Evolutionary conservation across 2,888 invertebrate genomes (phyloP), one percentile per base, ranked within the genome.

Genomic region (Ethmia dodecea): DNA sequence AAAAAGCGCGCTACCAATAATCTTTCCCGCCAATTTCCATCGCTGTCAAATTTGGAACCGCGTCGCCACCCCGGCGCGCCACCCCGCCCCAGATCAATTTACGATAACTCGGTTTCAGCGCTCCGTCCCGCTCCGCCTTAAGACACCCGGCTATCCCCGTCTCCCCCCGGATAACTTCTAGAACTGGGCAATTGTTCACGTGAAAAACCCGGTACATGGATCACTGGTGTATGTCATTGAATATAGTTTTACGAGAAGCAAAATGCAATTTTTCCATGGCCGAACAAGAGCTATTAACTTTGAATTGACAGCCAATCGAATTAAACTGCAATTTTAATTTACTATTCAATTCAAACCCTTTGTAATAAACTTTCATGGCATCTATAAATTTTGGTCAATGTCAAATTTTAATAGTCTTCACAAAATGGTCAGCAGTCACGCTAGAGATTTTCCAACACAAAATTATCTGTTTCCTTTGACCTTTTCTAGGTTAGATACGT

Each of bases 11-110:
- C 68, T 62, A 73, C 75, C 76, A 76, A 77, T 79, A 83, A 83
- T 80, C 71, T 80, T 81, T 80, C 77, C 76, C 83, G 83, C 81
- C 86, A 84, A 86, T 84, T 84, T 81, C 79, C 80, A 81, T 86
- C 71, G 80, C 81, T 84, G 86, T 86, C 86, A 84, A 86, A 84
- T 84, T 84, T 79, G 79, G 81, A 63, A 70, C 65, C 70, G 67
- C 73, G 69, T 57, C 52, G 53, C 57, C 58, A 47, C 55, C 58
- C 53, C 49, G 50, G 53, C 48, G 61, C 58, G 58, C 64, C 66
- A 60, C 63, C 61, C 60, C 69, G 52, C 55, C 80, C 70, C 76
- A 75, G 84, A 86, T 86, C 84, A 86, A 86, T 84, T 86, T 80
- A 76, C 81, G 81, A 81, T 81, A 81, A 78, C 81, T 78, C 73